Conservation (phyloP, 2,797 vertebrate species). For the Brachyrhaphis roseni region DNA sequence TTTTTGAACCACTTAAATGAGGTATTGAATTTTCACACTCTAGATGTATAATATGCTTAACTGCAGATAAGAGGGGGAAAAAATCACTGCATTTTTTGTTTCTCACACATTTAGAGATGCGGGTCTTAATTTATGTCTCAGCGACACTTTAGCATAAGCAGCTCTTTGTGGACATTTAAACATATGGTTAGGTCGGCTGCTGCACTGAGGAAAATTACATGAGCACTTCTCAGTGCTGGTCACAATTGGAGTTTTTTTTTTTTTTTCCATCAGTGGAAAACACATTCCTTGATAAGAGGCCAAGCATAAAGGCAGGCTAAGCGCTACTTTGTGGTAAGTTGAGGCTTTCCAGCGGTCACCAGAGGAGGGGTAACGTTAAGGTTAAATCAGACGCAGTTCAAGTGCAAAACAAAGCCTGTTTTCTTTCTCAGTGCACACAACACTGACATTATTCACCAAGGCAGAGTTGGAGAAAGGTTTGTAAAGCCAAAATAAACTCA, state of each 20-base stretch:
- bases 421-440: conserved; percentile 16
- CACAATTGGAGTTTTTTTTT: conserved; percentile 76
- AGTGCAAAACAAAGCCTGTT: conserved; percentile 48
- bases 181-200: conserved; percentile 46
- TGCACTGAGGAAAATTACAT: conserved; percentile 66
- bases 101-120: neutral
- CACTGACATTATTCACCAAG: neutral
- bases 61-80: neutral
- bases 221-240: conserved; percentile 61
- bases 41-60: neutral
- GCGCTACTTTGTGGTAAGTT: conserved; percentile 67
- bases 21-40: conserved; percentile 1
- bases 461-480: neutral
- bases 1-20: neutral
- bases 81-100: neutral
- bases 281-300: conserved; percentile 68
- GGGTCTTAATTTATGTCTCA: conserved; percentile 9
- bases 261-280: conserved; percentile 62
- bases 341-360: conserved; percentile 58
- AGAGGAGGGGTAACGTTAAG: conserved; percentile 64
- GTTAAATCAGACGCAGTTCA: conserved; percentile 67
- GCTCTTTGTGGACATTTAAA: conserved; percentile 22
- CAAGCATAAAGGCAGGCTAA: conserved; percentile 61
- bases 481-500: neutral
- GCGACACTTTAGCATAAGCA: conserved; percentile 23